Conservation (phyloP, 2,888 invertebrate genomes). For the Anthrax anthrax region DNA sequence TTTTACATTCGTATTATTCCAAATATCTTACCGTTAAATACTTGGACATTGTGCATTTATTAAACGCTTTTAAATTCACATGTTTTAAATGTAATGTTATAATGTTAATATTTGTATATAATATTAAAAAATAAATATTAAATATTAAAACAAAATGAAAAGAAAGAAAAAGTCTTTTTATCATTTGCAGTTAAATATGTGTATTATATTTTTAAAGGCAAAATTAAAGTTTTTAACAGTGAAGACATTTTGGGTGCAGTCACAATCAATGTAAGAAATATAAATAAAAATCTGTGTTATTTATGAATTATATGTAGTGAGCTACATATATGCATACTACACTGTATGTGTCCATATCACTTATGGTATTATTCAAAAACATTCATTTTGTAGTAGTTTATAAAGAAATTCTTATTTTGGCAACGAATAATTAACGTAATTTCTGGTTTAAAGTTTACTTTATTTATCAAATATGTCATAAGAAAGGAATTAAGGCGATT, state of each 20-base stretch:
- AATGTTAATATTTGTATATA: not conserved
- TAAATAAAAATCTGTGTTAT: too few species aligned
- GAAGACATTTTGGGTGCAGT: slow-evolving; percentile 5
- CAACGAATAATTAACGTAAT: slow-evolving; percentile 8
- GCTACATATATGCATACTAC: too few species aligned
- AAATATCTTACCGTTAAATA: slow-evolving; percentile 5
- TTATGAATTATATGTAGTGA: too few species aligned
- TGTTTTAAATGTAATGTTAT: too few species aligned
- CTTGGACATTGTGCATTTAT: slow-evolving; percentile 3
- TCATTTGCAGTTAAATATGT: too few species aligned
- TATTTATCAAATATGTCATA: slow-evolving; percentile 8
- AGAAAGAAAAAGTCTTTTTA: not conserved
- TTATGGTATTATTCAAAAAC: too few species aligned
- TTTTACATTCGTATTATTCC: not conserved
- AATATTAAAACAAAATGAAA: too few species aligned
- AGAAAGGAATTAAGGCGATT: not conserved
- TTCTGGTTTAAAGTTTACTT: not conserved
- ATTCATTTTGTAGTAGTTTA: too few species aligned
- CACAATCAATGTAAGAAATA: not conserved
- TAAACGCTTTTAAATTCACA: not conserved
- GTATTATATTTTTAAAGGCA: too few species aligned
- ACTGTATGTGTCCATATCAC: too few species aligned
- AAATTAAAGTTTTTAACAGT: slow-evolving; percentile 6
- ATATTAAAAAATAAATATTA: too few species aligned
- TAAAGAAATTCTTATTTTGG: not conserved